A percentile compares a stretch with the other conserved stretches of the same genome.
Conservation (phyloP, 2,113 vertebrate genomes). For the Holacanthus passer region DNA sequence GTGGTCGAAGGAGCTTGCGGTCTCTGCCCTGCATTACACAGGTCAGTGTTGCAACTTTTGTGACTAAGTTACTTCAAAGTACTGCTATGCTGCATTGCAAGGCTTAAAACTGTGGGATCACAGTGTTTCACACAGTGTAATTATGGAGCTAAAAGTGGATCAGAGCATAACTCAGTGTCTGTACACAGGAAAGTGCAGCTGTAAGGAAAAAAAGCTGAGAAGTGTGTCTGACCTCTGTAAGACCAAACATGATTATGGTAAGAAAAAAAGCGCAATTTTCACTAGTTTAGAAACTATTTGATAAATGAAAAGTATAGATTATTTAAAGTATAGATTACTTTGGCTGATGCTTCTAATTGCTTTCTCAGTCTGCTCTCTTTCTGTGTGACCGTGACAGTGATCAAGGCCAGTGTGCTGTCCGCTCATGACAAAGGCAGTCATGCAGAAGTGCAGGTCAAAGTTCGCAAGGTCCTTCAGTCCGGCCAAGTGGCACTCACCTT, state of each 20-base stretch:
- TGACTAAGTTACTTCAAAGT: too few relatives aligned
- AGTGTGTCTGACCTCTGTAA: slow-evolving; percentile 88
- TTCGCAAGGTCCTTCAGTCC: slow-evolving; percentile 89
- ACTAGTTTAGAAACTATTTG: neutral
- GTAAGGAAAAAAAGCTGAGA: slow-evolving; percentile 89
- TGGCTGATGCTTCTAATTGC: neutral
- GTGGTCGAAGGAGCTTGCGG: slow-evolving; percentile 87
- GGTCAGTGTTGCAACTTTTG: too few relatives aligned
- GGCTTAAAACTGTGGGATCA: neutral
- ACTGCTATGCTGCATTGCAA: neutral
- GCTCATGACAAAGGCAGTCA: slow-evolving; percentile 94
- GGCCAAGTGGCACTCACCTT: slow-evolving; percentile 81
- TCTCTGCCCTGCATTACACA: slow-evolving; percentile 89
- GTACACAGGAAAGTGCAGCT: slow-evolving; percentile 89
- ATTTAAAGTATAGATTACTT: neutral
- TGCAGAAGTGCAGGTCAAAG: slow-evolving; percentile 90
- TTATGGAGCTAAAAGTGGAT: neutral
- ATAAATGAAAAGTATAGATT: neutral
- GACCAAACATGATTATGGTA: slow-evolving; percentile 91
- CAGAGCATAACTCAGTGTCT: neutral
- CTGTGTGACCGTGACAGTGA: slow-evolving; percentile 78
- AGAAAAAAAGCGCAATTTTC: slow-evolving; percentile 24
- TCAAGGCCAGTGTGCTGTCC: slow-evolving; percentile 91
- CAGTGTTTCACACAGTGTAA: neutral
- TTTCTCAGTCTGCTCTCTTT: neutral